phyloP scores from a whole-genome alignment of 2,113 vertebrate species.

The Strix aluco region DNA sequence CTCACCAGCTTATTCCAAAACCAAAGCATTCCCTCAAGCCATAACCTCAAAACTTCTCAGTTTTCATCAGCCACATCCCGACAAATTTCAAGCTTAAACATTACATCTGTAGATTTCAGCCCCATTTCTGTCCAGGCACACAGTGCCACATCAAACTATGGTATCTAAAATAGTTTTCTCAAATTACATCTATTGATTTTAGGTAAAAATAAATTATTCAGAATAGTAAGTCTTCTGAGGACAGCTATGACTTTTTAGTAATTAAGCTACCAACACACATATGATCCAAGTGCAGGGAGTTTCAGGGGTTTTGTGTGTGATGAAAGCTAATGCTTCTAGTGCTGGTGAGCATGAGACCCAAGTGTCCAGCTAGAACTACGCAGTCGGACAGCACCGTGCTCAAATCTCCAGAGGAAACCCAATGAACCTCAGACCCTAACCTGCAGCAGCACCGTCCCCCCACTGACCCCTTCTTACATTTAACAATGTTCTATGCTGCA shows the following conservation, averaged over 20 bases:
- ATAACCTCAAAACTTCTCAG: neutral
- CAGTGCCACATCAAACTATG: neutral
- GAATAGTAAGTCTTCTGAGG: neutral
- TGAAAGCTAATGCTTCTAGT: neutral
- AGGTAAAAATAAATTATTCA: neutral
- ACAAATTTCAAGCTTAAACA: neutral
- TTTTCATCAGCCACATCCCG: neutral
- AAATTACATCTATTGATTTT: neutral
- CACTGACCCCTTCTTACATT: neutral
- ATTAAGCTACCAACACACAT: neutral
- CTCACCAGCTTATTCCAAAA: constrained; percentile 30
- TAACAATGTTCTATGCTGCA: neutral
- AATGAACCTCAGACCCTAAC: neutral
- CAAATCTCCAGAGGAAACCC: neutral
- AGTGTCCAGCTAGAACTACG: accelerated
- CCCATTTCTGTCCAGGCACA: neutral
- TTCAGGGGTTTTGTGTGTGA: neutral
- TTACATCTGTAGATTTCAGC: neutral
- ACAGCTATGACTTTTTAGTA: neutral
- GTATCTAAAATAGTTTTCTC: neutral
- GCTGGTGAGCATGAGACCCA: neutral
- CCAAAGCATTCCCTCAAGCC: constrained; percentile 9
- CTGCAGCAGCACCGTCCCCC: neutral
- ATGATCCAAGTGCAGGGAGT: neutral
- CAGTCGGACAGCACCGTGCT: neutral